phyloP scores from a whole-genome alignment of 2,113 vertebrate genomes.

The Tylochromis polylepis region DNA sequence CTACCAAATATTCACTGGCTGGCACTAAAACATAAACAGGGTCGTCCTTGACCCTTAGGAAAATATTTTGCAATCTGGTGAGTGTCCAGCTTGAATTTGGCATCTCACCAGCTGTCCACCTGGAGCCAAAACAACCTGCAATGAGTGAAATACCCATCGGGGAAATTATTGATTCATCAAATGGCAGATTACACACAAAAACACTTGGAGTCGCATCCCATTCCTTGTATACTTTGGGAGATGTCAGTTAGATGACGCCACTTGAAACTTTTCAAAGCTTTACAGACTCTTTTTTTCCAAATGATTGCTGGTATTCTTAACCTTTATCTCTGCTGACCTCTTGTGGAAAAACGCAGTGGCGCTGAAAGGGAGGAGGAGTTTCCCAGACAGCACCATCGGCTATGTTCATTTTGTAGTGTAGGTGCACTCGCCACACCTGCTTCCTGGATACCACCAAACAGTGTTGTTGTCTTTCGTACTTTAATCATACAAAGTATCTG shows the following conservation, averaged over 20 bases:
- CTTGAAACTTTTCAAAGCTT: background rate
- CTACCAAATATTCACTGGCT: background rate
- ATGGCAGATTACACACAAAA: background rate
- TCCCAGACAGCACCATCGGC: background rate
- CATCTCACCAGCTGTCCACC: background rate
- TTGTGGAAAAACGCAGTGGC: conserved; percentile 3
- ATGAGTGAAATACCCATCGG: background rate
- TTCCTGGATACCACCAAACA: conserved; percentile 11
- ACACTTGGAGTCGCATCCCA: background rate
- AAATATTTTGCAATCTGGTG: background rate
- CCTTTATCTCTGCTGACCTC: conserved; percentile 44
- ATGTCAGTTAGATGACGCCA: background rate
- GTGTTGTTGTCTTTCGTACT: background rate
- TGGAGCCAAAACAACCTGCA: background rate
- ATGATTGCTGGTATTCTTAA: background rate
- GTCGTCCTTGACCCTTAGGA: background rate
- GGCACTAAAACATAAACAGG: background rate
- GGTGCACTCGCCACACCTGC: background rate
- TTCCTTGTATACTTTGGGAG: background rate
- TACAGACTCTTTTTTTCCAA: background rate
- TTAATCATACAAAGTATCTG: too few relatives aligned
- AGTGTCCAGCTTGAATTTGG: background rate
- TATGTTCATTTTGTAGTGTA: background rate
- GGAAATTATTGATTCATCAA: background rate
- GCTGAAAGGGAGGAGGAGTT: background rate